These are phyloP conservation scores for Drosophila eohydei DNA, from an alignment of 2,888 invertebrate species.

Conservation along the genomic window DNA sequence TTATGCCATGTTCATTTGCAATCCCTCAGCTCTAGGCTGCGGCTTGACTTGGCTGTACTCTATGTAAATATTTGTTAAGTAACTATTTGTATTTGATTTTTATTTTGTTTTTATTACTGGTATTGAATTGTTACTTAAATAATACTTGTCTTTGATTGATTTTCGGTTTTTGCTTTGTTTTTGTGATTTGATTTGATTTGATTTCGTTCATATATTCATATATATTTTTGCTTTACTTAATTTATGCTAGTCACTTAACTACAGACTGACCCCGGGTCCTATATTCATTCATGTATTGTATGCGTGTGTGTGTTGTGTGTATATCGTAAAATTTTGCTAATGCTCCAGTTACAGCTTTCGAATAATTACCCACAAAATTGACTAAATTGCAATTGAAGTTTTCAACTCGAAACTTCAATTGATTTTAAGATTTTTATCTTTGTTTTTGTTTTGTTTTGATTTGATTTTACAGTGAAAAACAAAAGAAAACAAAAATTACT, in stretches of 20 bases:
- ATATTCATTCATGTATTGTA: slow-evolving; percentile 24
- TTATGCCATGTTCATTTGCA: slow-evolving; percentile 28
- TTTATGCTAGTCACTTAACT: slow-evolving; percentile 54
- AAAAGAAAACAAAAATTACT: neutral
- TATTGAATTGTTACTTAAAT: slow-evolving; percentile 72
- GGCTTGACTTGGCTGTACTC: slow-evolving; percentile 17
- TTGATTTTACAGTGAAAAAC: slow-evolving; percentile 15
- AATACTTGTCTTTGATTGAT: slow-evolving; percentile 84
- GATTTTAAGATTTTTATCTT: slow-evolving; percentile 24
- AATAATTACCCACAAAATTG: slow-evolving; percentile 73
- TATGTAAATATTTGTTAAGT: slow-evolving; percentile 48
- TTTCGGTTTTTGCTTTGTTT: slow-evolving; percentile 79
- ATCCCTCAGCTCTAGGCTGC: slow-evolving; percentile 11
- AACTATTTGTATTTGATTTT: slow-evolving; percentile 23
- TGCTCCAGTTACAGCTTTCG: slow-evolving; percentile 54
- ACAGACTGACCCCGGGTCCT: slow-evolving; percentile 40
- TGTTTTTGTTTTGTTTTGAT: slow-evolving; percentile 46
- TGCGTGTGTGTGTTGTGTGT: slow-evolving; percentile 25
- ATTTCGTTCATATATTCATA: slow-evolving; percentile 46
- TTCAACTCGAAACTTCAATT: slow-evolving; percentile 59
- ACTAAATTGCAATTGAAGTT: slow-evolving; percentile 74
- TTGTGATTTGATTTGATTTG: slow-evolving; percentile 32
- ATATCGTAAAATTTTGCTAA: slow-evolving; percentile 66
- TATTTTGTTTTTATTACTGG: slow-evolving; percentile 27
- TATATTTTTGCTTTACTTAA: slow-evolving; percentile 32